Evolutionary conservation across 1,140 invertebrate genomes (phyloP).

Genomic region (Drosophila quadrilineata): DNA sequence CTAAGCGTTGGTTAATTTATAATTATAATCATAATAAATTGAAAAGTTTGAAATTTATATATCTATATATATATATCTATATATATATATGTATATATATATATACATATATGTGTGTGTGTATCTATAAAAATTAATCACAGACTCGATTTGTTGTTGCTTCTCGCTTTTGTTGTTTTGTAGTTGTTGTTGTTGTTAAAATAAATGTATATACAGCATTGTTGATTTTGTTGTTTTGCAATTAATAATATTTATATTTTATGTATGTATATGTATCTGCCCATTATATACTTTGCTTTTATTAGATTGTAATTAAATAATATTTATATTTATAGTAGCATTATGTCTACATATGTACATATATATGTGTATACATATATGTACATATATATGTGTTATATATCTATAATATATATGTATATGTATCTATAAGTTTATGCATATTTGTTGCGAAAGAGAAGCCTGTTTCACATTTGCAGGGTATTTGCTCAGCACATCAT

Average conservation of each 20-base stretch:
- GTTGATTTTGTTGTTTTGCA: constrained; percentile 25
- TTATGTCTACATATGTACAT: no score
- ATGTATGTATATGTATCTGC: constrained; percentile 36
- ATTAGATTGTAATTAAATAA: constrained; percentile 46
- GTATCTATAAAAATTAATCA: constrained; percentile 66
- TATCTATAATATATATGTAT: constrained; percentile 3
- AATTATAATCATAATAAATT: not conserved
- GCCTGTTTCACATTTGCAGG: constrained; percentile 28
- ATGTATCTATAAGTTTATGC: not conserved
- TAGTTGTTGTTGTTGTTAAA: constrained; percentile 22
- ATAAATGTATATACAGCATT: constrained; percentile 36
- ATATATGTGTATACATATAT: not conserved
- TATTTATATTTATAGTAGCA: constrained; percentile 19
- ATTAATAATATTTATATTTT: constrained; percentile 45
- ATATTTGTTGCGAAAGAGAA: constrained; percentile 24
- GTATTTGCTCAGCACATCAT: no score
- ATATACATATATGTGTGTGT: not conserved
- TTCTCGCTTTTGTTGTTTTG: constrained; percentile 22
- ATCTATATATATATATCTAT: not conserved
- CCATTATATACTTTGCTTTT: constrained; percentile 51
- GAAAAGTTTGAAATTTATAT: not conserved
- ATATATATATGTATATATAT: not conserved
- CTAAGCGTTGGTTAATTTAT: constrained; percentile 11
- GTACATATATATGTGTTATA: constrained; percentile 9
- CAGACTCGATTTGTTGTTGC: constrained; percentile 54